Evolutionary conservation across 2,888 invertebrate genomes (phyloP).

Genomic region (Stictocephala bisonia): DNA sequence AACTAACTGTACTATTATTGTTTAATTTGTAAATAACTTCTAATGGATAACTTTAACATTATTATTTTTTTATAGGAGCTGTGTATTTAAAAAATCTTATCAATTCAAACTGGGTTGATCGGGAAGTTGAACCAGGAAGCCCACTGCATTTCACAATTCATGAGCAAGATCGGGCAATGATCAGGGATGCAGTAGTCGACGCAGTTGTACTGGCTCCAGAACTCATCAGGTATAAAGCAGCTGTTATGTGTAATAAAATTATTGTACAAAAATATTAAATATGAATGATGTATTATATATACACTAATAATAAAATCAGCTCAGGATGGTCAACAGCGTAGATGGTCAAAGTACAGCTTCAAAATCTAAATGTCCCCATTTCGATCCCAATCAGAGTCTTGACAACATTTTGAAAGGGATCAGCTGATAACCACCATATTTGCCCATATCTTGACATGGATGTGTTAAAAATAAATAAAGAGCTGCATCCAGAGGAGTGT

Average conservation of each 20-base stretch:
- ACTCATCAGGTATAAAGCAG: slow-evolving; percentile 72
- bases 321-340: too few relatives aligned
- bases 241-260: neutral
- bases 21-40: slow-evolving; percentile 8
- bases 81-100: slow-evolving; percentile 97
- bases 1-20: neutral
- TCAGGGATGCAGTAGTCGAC: slow-evolving; percentile 94
- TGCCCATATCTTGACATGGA: too few relatives aligned
- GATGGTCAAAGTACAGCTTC: too few relatives aligned
- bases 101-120: slow-evolving; percentile 88
- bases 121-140: slow-evolving; percentile 78
- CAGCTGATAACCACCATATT: too few relatives aligned
- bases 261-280: neutral
- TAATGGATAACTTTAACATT: slow-evolving; percentile 36
- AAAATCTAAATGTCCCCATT: too few relatives aligned
- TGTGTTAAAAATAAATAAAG: too few relatives aligned
- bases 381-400: too few relatives aligned
- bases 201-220: slow-evolving; percentile 95
- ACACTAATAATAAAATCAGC: too few relatives aligned
- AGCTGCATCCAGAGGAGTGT: too few relatives aligned
- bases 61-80: slow-evolving; percentile 69
- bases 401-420: too few relatives aligned
- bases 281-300: neutral
- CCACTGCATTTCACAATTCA: slow-evolving; percentile 88
- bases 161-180: slow-evolving; percentile 94